A percentile compares a stretch with the other conserved stretches of the same genome.
phyloP scores from a whole-genome alignment of 1,140 invertebrate genomes.

The Atta texana region DNA sequence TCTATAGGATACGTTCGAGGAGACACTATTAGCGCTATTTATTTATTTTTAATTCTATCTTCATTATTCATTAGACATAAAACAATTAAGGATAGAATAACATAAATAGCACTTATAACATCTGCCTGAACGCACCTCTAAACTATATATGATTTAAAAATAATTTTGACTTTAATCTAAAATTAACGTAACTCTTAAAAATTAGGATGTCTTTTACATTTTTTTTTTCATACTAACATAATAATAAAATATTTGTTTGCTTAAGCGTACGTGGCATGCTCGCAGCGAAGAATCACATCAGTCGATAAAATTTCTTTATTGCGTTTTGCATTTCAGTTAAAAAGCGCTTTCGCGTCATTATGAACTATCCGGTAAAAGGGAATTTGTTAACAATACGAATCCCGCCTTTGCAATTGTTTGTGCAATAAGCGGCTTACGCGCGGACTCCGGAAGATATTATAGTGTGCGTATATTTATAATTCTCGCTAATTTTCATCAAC shows the following conservation, averaged over 20 bases:
- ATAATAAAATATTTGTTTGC: neutral
- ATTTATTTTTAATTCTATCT: no score
- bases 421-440: constrained; percentile 43
- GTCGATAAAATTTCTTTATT: constrained; percentile 22
- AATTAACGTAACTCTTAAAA: neutral
- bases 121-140: no score
- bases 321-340: constrained; percentile 30
- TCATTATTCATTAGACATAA: no score
- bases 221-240: neutral
- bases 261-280: neutral
- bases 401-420: constrained; percentile 57
- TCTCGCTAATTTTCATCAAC: constrained; percentile 62
- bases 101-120: no score
- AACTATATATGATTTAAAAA: no score
- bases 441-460: constrained; percentile 56
- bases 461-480: constrained; percentile 62
- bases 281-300: neutral
- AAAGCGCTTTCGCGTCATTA: constrained; percentile 53
- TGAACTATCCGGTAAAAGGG: constrained; percentile 38
- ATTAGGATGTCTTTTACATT: neutral
- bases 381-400: constrained; percentile 57
- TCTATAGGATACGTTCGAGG: no score
- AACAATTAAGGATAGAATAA: no score
- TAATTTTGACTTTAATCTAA: no score
- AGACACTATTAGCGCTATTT: no score